Evolutionary conservation across 2,797 vertebrate genomes (phyloP).

Genomic region (Crocodylus rhombifer): DNA sequence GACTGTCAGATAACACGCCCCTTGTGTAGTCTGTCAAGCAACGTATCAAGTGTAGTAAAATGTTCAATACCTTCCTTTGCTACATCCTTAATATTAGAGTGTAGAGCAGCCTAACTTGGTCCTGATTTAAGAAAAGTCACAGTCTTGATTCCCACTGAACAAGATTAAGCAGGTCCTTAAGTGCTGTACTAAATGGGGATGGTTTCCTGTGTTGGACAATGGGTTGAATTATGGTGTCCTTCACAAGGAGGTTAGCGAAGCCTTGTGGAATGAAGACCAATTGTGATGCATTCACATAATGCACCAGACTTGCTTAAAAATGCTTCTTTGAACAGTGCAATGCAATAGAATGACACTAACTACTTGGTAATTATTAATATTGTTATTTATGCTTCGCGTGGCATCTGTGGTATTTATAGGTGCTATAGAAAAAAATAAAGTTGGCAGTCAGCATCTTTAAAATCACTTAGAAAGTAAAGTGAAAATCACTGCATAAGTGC

Average conservation of each 20-base stretch:
- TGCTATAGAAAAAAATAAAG: constrained; percentile 11
- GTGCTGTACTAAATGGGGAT: not conserved
- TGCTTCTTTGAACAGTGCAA: constrained; percentile 57
- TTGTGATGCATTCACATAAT: constrained; percentile 61
- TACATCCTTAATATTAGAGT: constrained; percentile 1
- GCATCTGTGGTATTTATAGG: not conserved
- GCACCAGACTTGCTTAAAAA: constrained; percentile 31
- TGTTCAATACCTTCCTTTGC: not conserved
- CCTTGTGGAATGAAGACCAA: constrained; percentile 38
- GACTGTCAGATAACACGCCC: not conserved
- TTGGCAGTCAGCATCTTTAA: constrained; percentile 49
- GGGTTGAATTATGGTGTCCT: constrained; percentile 17
- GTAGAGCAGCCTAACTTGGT: not conserved
- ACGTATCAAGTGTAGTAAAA: not conserved
- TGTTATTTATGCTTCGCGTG: constrained; percentile 22
- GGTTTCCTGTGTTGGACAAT: not conserved
- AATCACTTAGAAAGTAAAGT: not conserved
- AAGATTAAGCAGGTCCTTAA: not conserved
- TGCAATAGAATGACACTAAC: constrained; percentile 58
- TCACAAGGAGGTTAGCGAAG: not conserved
- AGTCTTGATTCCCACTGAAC: not conserved
- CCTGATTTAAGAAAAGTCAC: not conserved
- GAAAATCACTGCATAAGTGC: not conserved
- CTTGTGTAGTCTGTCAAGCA: not conserved
- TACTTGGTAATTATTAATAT: not conserved